Percentiles rank a stretch among this genome's conserved stretches.
Conservation (phyloP, 2,113 vertebrate genomes). For the Orthochromis malagaraziensis region DNA sequence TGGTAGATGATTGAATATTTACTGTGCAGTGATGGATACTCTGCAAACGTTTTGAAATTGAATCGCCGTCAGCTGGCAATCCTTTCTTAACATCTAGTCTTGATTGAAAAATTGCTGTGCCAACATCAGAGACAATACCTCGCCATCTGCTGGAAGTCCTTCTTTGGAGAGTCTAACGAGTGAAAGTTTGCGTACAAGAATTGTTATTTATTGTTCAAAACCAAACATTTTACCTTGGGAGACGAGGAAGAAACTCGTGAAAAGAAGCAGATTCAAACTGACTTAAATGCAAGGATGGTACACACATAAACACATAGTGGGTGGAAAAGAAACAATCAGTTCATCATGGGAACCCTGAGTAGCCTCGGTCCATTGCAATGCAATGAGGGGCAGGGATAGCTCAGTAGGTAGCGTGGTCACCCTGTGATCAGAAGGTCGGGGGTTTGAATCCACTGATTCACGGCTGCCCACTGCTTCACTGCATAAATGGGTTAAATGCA, state of each 20-base stretch:
- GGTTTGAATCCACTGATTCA: neutral
- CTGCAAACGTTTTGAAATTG: neutral
- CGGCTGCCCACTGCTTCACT: neutral
- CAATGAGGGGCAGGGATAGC: neutral
- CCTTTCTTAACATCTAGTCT: neutral
- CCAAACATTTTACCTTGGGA: neutral
- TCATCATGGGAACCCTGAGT: neutral
- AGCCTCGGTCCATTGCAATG: neutral
- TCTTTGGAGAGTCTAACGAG: neutral
- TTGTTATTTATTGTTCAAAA: neutral
- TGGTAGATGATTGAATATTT: neutral
- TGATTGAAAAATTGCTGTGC: neutral
- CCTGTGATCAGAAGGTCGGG: neutral
- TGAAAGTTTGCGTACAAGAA: neutral
- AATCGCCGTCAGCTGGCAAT: neutral
- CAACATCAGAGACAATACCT: neutral
- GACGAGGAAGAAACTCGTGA: neutral
- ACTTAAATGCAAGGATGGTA: neutral
- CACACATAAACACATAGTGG: neutral
- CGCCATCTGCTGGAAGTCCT: neutral
- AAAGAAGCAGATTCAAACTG: neutral
- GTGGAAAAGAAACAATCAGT: neutral
- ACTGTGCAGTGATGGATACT: neutral
- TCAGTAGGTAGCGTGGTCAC: neutral
- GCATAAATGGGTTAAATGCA: neutral